phyloP scores from a whole-genome alignment of 2,113 vertebrate genomes.

The Corapipo altera region DNA sequence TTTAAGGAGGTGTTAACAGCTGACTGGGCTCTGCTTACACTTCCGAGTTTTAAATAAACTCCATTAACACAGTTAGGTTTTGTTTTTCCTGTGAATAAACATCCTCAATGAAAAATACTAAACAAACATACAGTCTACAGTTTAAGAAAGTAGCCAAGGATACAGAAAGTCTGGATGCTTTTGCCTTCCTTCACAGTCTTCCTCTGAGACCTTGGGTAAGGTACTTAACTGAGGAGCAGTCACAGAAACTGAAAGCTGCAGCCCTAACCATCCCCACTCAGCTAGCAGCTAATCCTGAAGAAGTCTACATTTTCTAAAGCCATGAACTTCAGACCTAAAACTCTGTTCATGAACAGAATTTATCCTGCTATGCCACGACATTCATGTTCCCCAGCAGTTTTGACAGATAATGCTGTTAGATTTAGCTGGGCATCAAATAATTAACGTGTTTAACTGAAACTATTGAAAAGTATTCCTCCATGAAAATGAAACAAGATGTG shows the following conservation, averaged over 20 bases:
- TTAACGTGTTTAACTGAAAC: background rate
- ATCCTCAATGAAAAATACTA: background rate
- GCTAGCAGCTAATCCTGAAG: background rate
- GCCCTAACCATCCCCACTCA: background rate
- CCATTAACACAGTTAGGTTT: background rate
- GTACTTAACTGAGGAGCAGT: background rate
- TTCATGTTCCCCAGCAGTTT: background rate
- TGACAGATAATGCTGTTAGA: background rate
- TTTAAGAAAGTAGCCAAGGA: background rate
- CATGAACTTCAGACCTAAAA: background rate
- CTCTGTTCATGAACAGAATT: background rate
- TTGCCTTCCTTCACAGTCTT: background rate
- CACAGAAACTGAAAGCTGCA: background rate
- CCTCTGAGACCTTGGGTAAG: background rate
- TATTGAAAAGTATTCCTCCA: background rate
- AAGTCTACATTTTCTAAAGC: background rate
- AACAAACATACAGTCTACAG: background rate
- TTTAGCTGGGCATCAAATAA: background rate
- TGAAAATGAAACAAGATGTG: background rate
- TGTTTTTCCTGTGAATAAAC: background rate
- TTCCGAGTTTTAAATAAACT: background rate
- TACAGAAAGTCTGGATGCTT: background rate
- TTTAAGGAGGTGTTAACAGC: background rate
- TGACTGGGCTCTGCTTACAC: background rate
- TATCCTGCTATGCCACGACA: background rate